A percentile compares a stretch with the other conserved stretches of the same genome.
phyloP scores from a whole-genome alignment of 2,113 vertebrate genomes.

The Hipposideros armiger region DNA sequence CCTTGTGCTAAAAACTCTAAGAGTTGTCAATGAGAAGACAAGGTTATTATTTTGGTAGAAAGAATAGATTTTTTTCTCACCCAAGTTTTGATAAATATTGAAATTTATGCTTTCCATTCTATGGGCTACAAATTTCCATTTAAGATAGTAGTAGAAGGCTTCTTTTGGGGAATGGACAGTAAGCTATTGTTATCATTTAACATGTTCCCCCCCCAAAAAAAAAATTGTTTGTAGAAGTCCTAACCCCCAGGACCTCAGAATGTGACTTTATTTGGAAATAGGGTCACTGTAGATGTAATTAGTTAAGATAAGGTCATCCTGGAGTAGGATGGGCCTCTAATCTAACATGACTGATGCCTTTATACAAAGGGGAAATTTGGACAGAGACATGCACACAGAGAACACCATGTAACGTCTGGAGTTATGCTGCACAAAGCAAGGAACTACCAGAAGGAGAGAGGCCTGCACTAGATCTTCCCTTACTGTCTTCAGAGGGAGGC shows the following conservation, averaged over 20 bases:
- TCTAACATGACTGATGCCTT: background rate
- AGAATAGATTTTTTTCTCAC: background rate
- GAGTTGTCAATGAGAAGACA: background rate
- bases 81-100: conserved; percentile 16
- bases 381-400: background rate
- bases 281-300: background rate
- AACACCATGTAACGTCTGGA: background rate
- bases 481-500: background rate
- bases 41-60: background rate
- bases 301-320: background rate
- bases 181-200: background rate
- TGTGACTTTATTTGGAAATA: background rate
- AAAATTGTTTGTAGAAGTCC: background rate
- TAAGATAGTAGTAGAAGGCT: background rate
- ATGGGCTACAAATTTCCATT: background rate
- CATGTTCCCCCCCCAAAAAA: background rate
- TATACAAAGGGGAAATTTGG: background rate
- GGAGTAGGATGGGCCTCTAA: background rate
- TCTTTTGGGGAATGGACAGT: background rate
- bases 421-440: background rate
- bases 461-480: background rate
- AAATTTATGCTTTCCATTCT: background rate
- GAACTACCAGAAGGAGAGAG: background rate
- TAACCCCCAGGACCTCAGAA: background rate
- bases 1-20: background rate